Conservation (phyloP, 2,888 invertebrate species). For the Temnothorax unifasciatus region DNA sequence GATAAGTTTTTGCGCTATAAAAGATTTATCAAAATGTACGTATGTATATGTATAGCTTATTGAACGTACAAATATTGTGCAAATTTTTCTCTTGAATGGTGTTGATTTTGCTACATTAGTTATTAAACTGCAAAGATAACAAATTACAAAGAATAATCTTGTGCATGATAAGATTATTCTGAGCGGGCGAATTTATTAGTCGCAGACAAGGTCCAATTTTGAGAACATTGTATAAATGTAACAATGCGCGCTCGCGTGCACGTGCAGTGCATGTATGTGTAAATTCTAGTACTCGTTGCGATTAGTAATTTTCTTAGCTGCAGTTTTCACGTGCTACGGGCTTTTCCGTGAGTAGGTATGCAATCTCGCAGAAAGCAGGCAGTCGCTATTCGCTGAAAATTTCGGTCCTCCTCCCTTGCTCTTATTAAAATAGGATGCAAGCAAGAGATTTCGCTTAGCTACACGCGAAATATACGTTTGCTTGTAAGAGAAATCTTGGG, state of each 20-base stretch:
- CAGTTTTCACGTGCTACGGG: conserved; percentile 49
- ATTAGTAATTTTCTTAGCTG: conserved; percentile 59
- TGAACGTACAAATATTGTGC: background rate
- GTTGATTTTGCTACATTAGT: background rate
- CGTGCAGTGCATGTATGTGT: background rate
- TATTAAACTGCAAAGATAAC: background rate
- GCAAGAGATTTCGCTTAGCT: conserved; percentile 53
- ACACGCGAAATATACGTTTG: conserved; percentile 44
- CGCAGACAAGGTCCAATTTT: conserved; percentile 62
- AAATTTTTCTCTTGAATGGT: background rate
- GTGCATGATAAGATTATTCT: conserved; percentile 60
- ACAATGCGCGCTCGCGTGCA: background rate
- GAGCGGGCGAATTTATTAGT: conserved; percentile 61
- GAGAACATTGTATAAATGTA: background rate
- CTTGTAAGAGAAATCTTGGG: conserved; percentile 52
- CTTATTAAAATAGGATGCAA: conserved; percentile 56
- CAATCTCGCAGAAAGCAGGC: conserved; percentile 55
- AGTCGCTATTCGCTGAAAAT: conserved; percentile 46
- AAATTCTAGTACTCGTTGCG: conserved; percentile 36
- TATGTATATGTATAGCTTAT: background rate
- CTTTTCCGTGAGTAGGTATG: conserved; percentile 50
- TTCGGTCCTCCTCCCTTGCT: conserved; percentile 36
- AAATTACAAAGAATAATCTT: too few species aligned
- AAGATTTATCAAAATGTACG: background rate
- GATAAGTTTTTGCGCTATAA: background rate